A percentile compares a stretch with the other conserved stretches of the same genome.
Conservation (phyloP, 2,888 invertebrate genomes). For the Ennomos quercinarius region DNA sequence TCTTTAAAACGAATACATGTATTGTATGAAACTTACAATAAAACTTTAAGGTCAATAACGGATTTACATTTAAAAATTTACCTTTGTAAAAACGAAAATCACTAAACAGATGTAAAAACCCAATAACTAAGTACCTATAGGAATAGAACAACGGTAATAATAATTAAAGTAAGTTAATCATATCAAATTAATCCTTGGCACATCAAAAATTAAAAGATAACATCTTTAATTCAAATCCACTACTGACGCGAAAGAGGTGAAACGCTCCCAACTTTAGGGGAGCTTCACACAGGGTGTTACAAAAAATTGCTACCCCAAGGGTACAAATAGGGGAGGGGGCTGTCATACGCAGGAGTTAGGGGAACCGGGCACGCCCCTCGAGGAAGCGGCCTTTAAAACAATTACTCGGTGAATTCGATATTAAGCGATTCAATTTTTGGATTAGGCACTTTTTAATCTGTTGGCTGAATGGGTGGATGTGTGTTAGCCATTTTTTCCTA, state of each 20-base stretch:
- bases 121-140: too few relatives aligned
- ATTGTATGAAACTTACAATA: too few relatives aligned
- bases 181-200: too few relatives aligned
- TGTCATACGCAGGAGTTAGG: conserved; percentile 64
- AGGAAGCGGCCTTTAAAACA: conserved; percentile 59
- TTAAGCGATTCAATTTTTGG: conserved; percentile 22
- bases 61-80: too few relatives aligned
- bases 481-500: conserved; percentile 9
- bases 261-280: conserved; percentile 25
- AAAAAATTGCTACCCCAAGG: conserved; percentile 74
- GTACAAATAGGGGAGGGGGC: conserved; percentile 54
- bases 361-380: conserved; percentile 51
- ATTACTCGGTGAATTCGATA: conserved; percentile 53
- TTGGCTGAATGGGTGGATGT: conserved; percentile 29
- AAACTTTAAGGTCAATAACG: too few relatives aligned
- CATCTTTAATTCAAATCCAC: conserved; percentile 8
- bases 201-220: conserved; percentile 1
- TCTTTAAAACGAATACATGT: too few relatives aligned
- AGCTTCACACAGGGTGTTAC: conserved; percentile 63
- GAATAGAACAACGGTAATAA: too few relatives aligned
- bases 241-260: conserved; percentile 12
- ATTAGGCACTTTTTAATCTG: conserved; percentile 34
- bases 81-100: too few relatives aligned
- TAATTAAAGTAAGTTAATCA: too few relatives aligned
- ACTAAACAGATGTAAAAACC: too few relatives aligned